Evolutionary conservation across 2,113 vertebrate species (phyloP).

Genomic region (Peromyscus polionotus): DNA sequence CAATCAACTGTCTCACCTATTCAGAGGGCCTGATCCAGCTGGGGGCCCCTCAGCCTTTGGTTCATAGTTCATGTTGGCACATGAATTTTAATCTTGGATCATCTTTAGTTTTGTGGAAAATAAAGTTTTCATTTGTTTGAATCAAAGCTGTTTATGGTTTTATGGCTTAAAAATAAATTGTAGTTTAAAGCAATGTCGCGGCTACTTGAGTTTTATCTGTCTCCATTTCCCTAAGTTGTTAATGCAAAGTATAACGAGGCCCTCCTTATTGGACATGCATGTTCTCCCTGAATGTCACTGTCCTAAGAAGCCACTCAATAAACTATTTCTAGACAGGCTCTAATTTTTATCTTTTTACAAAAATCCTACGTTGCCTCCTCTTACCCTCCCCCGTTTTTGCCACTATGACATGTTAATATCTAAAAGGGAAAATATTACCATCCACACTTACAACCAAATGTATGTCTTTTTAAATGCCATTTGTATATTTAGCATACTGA

Average conservation of each 20-base stretch:
- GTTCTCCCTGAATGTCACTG: neutral
- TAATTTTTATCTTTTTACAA: conserved; percentile 10
- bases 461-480: conserved; percentile 25
- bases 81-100: conserved; percentile 27
- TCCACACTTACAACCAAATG: neutral
- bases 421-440: conserved; percentile 16
- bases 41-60: no score
- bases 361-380: neutral
- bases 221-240: conserved; percentile 28
- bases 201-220: neutral
- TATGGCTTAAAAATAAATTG: neutral
- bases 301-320: neutral
- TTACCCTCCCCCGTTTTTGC: neutral
- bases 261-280: conserved; percentile 19
- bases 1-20: no score
- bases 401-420: neutral
- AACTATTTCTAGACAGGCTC: neutral
- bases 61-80: no score
- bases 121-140: conserved; percentile 46
- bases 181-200: conserved; percentile 26
- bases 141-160: conserved; percentile 2
- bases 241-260: conserved; percentile 37
- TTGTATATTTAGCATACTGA: conserved; percentile 32
- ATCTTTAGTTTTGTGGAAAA: conserved; percentile 35
- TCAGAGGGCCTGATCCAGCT: no score